Evolutionary conservation across 2,888 invertebrate species (phyloP).

Genomic region (Hydrotaea diabolus): DNA sequence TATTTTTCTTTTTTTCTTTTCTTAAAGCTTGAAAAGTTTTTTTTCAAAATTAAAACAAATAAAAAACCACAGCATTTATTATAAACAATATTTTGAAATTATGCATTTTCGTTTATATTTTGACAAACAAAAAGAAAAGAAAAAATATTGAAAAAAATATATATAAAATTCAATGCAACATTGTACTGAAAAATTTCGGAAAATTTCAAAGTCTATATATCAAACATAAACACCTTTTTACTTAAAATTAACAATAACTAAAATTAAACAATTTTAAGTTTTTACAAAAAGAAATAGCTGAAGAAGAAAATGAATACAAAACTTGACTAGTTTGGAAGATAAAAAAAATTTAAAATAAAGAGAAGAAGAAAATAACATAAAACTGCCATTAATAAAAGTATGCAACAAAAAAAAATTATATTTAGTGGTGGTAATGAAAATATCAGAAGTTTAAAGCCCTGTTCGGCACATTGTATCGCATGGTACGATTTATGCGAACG

Average conservation of each 20-base stretch:
- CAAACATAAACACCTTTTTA: background rate
- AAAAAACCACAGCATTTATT: conserved; percentile 5
- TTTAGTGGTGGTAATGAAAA: no score
- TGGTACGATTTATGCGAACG: no score
- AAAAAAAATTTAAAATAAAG: no score
- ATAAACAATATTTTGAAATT: conserved; percentile 2
- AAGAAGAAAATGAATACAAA: no score
- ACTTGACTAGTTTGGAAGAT: no score
- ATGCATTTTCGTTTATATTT: conserved; percentile 2
- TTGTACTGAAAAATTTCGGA: background rate
- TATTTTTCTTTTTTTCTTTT: no score
- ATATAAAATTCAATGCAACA: background rate
- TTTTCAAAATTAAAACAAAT: background rate
- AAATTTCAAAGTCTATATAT: background rate
- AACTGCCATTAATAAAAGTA: conserved; percentile 11
- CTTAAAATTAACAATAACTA: background rate
- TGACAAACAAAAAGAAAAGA: background rate
- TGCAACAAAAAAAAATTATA: background rate
- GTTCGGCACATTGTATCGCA: no score
- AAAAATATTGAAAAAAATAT: background rate
- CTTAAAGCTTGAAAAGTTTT: no score
- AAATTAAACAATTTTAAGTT: background rate
- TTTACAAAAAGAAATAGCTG: background rate
- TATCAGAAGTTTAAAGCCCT: no score
- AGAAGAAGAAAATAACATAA: background rate